Conservation (phyloP, 1,140 invertebrate genomes). For the Drosophila tropicalis region DNA sequence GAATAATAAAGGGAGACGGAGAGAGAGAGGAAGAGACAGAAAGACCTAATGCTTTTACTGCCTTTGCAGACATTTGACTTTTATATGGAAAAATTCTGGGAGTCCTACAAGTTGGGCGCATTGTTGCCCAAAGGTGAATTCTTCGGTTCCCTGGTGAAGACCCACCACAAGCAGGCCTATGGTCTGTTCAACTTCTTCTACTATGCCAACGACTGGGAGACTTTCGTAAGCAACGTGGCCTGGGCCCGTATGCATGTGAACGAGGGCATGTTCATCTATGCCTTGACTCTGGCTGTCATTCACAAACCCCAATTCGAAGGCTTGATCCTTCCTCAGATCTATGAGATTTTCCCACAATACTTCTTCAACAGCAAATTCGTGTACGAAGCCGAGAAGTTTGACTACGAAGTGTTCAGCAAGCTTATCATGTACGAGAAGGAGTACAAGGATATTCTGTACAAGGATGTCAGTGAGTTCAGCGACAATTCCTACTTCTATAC, state of each 20-base stretch:
- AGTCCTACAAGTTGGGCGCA: slow-evolving; percentile 85
- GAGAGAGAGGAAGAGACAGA: too few relatives aligned
- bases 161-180: slow-evolving; percentile 86
- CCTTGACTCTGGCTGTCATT: slow-evolving; percentile 85
- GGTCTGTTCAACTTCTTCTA: slow-evolving; percentile 88
- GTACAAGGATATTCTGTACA: slow-evolving; percentile 67
- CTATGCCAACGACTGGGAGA: slow-evolving; percentile 87
- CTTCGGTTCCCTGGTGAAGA: slow-evolving; percentile 86
- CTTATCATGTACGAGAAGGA: slow-evolving; percentile 72
- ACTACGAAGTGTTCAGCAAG: slow-evolving; percentile 81
- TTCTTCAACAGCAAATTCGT: slow-evolving; percentile 86
- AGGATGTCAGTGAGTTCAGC: slow-evolving; percentile 53
- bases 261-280: slow-evolving; percentile 85
- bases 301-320: slow-evolving; percentile 85
- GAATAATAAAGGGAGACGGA: slow-evolving; percentile 57
- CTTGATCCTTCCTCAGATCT: slow-evolving; percentile 86
- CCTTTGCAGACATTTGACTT: slow-evolving; percentile 84
- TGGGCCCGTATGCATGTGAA: slow-evolving; percentile 86
- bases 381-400: slow-evolving; percentile 84
- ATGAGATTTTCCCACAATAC: slow-evolving; percentile 86
- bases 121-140: slow-evolving; percentile 85
- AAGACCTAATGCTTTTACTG: background rate
- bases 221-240: slow-evolving; percentile 86
- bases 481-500: slow-evolving; percentile 67
- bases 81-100: slow-evolving; percentile 86